A percentile compares a stretch with the other conserved stretches of the same genome.
Conservation (phyloP, 2,888 invertebrate genomes). For the Notocelia uddmanniana region DNA sequence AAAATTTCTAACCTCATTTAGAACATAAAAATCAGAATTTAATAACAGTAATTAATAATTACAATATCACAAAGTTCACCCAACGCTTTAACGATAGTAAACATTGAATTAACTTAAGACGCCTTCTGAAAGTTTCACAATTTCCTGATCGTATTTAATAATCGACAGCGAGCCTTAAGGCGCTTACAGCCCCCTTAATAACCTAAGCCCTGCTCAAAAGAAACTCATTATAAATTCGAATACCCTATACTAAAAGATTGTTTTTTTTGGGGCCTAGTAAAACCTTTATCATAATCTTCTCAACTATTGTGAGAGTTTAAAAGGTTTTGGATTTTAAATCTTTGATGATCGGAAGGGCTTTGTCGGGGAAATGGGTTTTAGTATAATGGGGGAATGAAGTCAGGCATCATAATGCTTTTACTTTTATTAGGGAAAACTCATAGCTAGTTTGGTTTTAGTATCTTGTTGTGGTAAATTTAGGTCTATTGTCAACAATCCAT, state of each 20-base stretch:
- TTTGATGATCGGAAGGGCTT: conserved; percentile 37
- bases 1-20: too few relatives aligned
- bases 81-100: background rate
- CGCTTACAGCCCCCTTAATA: conserved; percentile 30
- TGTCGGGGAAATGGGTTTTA: conserved; percentile 16
- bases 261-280: conserved; percentile 28
- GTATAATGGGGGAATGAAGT: background rate
- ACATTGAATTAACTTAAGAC: background rate
- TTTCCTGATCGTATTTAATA: conserved; percentile 21
- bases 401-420: conserved; percentile 9
- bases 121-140: background rate
- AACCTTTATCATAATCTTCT: conserved; percentile 30
- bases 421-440: background rate
- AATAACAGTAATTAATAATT: too few relatives aligned
- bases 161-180: conserved; percentile 29
- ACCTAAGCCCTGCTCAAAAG: conserved; percentile 35
- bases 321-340: conserved; percentile 32
- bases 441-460: background rate
- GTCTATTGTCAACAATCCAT: too few relatives aligned
- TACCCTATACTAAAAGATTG: conserved; percentile 31
- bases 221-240: conserved; percentile 45
- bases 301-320: conserved; percentile 36
- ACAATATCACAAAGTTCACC: background rate
- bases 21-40: too few relatives aligned
- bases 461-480: background rate